Percentiles rank a stretch among this genome's conserved stretches.
These are phyloP conservation scores for Serilophus lunatus DNA, from an alignment of 2,113 vertebrate genomes.

Conservation along the genomic window DNA sequence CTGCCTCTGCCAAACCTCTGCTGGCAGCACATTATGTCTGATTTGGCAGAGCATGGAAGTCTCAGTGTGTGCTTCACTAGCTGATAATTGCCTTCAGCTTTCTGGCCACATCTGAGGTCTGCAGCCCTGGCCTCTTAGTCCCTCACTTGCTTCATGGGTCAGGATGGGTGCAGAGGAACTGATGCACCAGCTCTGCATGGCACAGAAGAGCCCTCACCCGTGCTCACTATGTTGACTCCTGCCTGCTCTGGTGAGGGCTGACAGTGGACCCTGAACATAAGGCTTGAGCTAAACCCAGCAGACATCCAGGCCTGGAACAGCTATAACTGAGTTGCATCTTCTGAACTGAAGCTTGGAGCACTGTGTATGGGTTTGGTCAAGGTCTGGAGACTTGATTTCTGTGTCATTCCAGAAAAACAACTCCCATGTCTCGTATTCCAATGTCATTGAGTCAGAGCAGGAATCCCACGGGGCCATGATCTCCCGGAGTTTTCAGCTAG, in stretches of 20 bases:
- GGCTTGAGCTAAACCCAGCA: neutral
- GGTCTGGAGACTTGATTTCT: neutral
- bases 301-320: neutral
- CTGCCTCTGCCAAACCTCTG: neutral
- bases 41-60: neutral
- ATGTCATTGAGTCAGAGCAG: neutral
- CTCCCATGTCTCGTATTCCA: constrained; percentile 48
- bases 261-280: neutral
- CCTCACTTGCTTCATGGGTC: neutral
- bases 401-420: constrained; percentile 48
- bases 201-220: neutral
- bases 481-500: constrained; percentile 24
- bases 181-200: neutral
- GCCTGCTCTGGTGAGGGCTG: neutral
- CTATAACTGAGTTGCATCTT: neutral
- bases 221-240: neutral
- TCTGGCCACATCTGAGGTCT: neutral
- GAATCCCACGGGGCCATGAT: neutral
- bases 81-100: neutral
- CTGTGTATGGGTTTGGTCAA: neutral
- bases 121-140: neutral
- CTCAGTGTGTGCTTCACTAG: neutral
- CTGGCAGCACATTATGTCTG: neutral
- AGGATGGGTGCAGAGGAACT: neutral
- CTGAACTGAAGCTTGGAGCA: neutral